Base-by-base conservation (phyloP, 2,113 vertebrate genomes). In the Petrocephalus zakoni region DNA sequence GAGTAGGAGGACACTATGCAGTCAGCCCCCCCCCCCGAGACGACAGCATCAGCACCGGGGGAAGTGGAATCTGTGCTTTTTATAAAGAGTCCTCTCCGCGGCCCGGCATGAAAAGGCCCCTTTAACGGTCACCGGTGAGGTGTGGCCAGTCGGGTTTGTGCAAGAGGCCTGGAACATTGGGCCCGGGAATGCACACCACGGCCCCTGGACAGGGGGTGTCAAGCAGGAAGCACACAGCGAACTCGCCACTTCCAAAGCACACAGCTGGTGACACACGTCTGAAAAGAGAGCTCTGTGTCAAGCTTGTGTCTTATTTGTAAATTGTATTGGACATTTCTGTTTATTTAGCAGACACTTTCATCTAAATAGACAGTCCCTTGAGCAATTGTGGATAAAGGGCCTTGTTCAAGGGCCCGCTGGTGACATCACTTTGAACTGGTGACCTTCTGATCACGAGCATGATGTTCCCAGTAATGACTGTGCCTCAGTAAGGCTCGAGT, bases 21-120 rank as follows among this genome's bases (percentile, higher is more conserved):
- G 91, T 89, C 90, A 91, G 81, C 91, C 91, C 90, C 89, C 78
- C 85, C 34, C 89, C 78, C 85, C 34, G 61, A 52, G 37, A 58
- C 64, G 89, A 92, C 92, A 92, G 91, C 89, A 91, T 94, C 93
- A 94, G 94, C 94, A 93, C 75, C 75, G n/a, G 82, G 53, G 87
- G 88, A 56, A 87, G 78, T 13, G 37, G 34, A 75, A 82, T 3
- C 49, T 6, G n/a, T 0, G 82, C 10, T 78, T 42, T 78, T 78
- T 78, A 78, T 68, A 68, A 29, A 68, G n/a, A 68, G 61, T 68
- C 25, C 61, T 29, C 61, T 29, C 0, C 61, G 9, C 58, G 22
- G 58, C 58, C 2, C 56, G 34, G 11, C 11, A 10, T 4, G 3
- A 78, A 42, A 42, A 17, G 17, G 72, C 6, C 72, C 34, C 72